Conservation (phyloP, 2,888 invertebrate species). For the Bombyx huttoni region DNA sequence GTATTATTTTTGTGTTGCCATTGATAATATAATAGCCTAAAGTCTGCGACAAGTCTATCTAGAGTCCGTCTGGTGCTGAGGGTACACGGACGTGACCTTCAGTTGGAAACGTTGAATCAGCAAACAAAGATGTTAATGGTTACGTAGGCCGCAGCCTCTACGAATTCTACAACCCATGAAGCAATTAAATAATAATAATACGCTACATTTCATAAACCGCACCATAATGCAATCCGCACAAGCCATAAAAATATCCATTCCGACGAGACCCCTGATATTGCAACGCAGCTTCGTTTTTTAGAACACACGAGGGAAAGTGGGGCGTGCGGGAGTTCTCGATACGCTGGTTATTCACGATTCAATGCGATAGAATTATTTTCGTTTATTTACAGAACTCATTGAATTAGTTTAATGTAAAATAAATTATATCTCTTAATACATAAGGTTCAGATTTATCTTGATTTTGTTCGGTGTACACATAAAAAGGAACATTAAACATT, state of each 20-base stretch:
- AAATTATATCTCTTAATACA: constrained; percentile 8
- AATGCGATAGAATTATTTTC: constrained; percentile 15
- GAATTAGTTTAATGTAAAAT: constrained; percentile 6
- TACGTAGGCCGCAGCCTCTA: neutral
- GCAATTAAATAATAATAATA: neutral
- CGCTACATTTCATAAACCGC: constrained; percentile 9
- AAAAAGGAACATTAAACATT: constrained; percentile 19
- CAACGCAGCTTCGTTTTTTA: constrained; percentile 12
- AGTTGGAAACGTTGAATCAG: too few species aligned
- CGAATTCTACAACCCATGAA: neutral
- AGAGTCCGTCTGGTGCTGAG: too few species aligned
- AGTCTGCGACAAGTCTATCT: too few species aligned
- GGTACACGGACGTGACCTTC: too few species aligned
- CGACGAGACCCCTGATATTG: constrained; percentile 20
- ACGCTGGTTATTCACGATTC: constrained; percentile 1
- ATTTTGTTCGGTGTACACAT: constrained; percentile 11
- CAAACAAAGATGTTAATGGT: too few species aligned
- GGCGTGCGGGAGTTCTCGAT: neutral
- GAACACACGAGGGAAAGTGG: neutral
- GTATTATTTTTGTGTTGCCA: too few species aligned
- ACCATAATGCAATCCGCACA: neutral
- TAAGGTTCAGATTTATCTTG: constrained; percentile 14
- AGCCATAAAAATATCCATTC: constrained; percentile 12
- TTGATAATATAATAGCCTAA: too few species aligned
- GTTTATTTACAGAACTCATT: constrained; percentile 9